Evolutionary conservation across 2,888 invertebrate genomes (phyloP).

Genomic region (Lingula anatina): DNA sequence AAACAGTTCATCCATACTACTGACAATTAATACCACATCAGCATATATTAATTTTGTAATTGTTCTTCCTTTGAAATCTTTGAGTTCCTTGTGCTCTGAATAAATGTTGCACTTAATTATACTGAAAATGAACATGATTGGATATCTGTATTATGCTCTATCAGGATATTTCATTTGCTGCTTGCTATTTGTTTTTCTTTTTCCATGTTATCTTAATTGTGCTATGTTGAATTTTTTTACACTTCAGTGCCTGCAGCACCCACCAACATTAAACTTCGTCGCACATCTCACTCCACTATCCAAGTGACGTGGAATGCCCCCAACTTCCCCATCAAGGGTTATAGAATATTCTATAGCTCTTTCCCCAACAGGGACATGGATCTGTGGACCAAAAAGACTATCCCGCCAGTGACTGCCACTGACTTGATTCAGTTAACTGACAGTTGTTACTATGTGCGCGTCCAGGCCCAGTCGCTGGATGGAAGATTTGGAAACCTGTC

Average conservation of each 20-base stretch:
- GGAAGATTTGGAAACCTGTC: constrained; percentile 44
- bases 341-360: constrained; percentile 43
- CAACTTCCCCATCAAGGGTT: constrained; percentile 49
- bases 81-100: too few species aligned
- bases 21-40: too few species aligned
- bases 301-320: constrained; percentile 65
- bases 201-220: too few species aligned
- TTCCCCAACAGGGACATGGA: constrained; percentile 33
- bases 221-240: constrained; percentile 9
- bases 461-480: constrained; percentile 38
- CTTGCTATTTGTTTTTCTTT: too few species aligned
- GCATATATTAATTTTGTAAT: too few species aligned
- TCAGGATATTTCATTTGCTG: too few species aligned
- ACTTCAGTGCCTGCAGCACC: constrained; percentile 92
- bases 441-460: constrained; percentile 37
- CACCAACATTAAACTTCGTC: constrained; percentile 87
- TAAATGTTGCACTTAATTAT: too few species aligned
- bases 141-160: too few species aligned
- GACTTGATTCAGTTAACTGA: constrained; percentile 34
- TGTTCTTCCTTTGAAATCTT: too few species aligned
- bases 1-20: too few species aligned
- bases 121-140: too few species aligned
- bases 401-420: constrained; percentile 33
- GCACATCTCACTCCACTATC: constrained; percentile 86
- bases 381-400: constrained; percentile 38